Evolutionary conservation across 2,113 vertebrate genomes (phyloP), one percentile per base, ranked within the genome.

Genomic region (Phycodurus eques): DNA sequence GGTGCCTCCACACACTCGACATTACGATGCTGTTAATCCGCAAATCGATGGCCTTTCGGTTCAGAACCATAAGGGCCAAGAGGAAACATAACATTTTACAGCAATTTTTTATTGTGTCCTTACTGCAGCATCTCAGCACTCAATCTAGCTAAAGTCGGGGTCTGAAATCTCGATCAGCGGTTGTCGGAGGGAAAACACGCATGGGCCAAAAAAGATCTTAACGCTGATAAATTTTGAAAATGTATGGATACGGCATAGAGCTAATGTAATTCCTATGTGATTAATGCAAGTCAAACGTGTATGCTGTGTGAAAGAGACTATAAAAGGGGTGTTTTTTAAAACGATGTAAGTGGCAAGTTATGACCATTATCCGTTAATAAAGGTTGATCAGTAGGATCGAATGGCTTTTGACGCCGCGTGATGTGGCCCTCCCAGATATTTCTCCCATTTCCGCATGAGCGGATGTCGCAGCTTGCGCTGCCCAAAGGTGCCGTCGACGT

Each of bases 151-250:
- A 43, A 76, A 81, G 80, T 68, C 65, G 73, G 77, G 75, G 44
- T 72, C 20, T 27, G 33, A 42, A 67, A 62, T 65, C 22, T 1
- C 44, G 77, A 82, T 77, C 76, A 83, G 47, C 13, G 31, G 33
- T 75, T 63, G 72, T 44, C 20, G 27, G 59, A 64, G 59, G 53
- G 56, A 3, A 44, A 72, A 77, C 62, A n/a, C 20, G 68, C 79
- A 82, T 83, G 83, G 74, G 85, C 87, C 87, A 88, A 85, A 85
- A 87, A 88, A 83, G 72, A 84, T 85, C 74, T 87, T 75, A 78
- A 78, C 62, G 66, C 69, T 71, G 69, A 83, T 85, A 78, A 85
- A 74, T 69, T 70, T 72, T 67, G 33, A 59, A 0, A 12, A 9
- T 11, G 72, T 80, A 68, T 33, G 64, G 64, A 78, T 72, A 64